Evolutionary conservation across 1,140 invertebrate genomes (phyloP).

Genomic region (Fragariocoptes setiger): DNA sequence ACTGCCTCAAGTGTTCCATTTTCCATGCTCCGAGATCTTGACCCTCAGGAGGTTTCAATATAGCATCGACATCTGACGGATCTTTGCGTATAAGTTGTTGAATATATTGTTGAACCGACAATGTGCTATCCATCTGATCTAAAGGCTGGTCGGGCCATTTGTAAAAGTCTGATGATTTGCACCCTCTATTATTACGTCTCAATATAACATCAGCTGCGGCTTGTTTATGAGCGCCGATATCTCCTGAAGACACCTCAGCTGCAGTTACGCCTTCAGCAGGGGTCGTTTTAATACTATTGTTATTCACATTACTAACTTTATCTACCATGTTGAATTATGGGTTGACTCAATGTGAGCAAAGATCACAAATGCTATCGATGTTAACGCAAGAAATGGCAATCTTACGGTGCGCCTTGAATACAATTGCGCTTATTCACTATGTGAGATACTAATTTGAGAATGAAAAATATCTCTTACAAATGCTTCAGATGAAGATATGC

Average conservation of each 20-base stretch:
- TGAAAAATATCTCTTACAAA: no score
- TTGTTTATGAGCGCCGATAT: conserved; percentile 1
- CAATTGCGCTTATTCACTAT: no score
- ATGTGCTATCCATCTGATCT: conserved; percentile 96
- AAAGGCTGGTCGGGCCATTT: conserved; percentile 90
- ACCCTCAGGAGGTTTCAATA: conserved; percentile 72
- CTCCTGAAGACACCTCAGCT: neutral
- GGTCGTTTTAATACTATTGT: no score
- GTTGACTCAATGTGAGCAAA: no score
- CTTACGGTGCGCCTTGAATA: no score
- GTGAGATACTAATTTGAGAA: no score
- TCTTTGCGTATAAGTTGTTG: conserved; percentile 84
- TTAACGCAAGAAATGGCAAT: no score
- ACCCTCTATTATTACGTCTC: conserved; percentile 8
- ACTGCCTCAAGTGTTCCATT: conserved; percentile 92
- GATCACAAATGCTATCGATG: no score
- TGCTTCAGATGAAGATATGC: no score
- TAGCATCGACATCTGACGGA: conserved; percentile 66
- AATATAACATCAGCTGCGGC: neutral
- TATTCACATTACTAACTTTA: no score
- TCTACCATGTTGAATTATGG: no score
- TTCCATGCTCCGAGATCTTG: conserved; percentile 99
- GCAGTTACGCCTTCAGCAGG: neutral
- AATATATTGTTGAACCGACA: conserved; percentile 94
- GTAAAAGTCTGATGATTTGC: conserved; percentile 46